phyloP scores from a whole-genome alignment of 92 coral and sea anemone genomes.

The Nematostella vectensis region DNA sequence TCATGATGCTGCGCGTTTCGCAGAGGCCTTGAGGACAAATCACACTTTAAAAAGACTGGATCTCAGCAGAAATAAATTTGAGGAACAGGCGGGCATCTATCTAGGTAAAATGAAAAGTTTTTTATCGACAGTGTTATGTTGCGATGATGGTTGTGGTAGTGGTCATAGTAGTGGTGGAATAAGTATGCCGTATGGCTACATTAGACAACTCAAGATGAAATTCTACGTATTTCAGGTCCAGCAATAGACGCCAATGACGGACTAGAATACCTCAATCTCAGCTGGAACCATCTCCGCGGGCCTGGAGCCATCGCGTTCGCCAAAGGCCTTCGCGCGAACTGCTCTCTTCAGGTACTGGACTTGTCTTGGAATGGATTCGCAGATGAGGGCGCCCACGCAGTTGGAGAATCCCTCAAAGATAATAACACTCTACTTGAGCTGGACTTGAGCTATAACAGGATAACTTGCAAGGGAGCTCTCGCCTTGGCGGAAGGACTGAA shows the following conservation, averaged over 20 bases:
- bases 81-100: slow-evolving; percentile 57
- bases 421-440: slow-evolving; percentile 75
- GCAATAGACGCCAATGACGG: slow-evolving; percentile 74
- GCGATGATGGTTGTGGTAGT: neutral
- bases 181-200: no score
- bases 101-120: slow-evolving; percentile 35
- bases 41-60: slow-evolving; percentile 51
- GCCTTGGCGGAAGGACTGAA: slow-evolving; percentile 63
- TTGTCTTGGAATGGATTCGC: slow-evolving; percentile 96
- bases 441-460: slow-evolving; percentile 80
- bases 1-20: slow-evolving; percentile 45
- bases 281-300: slow-evolving; percentile 95
- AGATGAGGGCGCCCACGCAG: slow-evolving; percentile 88
- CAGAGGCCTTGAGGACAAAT: slow-evolving; percentile 53
- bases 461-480: slow-evolving; percentile 66
- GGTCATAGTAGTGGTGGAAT: no score
- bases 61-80: slow-evolving; percentile 70
- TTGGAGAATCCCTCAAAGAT: slow-evolving; percentile 73
- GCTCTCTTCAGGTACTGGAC: slow-evolving; percentile 48
- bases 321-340: slow-evolving; percentile 75
- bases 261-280: slow-evolving; percentile 64
- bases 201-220: neutral
- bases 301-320: slow-evolving; percentile 84
- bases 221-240: slow-evolving; percentile 42
- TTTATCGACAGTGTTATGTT: neutral